Evolutionary conservation across 2,888 invertebrate genomes (phyloP), one percentile per base, ranked within the genome.

Genomic region (Aporophyla lueneburgensis): DNA sequence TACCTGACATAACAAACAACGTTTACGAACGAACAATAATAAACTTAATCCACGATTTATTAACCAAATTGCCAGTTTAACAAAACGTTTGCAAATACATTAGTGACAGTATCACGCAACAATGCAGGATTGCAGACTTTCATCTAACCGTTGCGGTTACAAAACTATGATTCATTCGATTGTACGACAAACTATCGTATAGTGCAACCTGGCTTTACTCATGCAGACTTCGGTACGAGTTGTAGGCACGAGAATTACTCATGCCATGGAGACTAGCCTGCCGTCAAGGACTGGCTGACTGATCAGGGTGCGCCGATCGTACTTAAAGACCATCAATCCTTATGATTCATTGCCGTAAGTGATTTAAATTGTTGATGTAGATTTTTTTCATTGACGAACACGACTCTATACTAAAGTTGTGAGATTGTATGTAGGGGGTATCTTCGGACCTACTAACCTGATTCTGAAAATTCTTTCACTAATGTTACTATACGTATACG

Each of bases 131-230:
- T 75, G 74, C 72, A 78, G 51, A 80, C 85, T 84, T 85, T 86
- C 86, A 84, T 78, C 68, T 53, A 76, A 76, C 71, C 61, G 80
- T 56, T 72, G 77, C 63, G 78, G 74, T 87, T 84, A 79, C 84
- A 74, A 71, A 78, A 87, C 69, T 65, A 62, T 88, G 77, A 84
- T 80, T 85, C 77, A 83, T 78, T 66, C 49, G 79, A 75, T 83
- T 74, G 73, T 74, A 75, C 65, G 71, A 77, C 58, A 16, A 74
- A 86, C 62, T 76, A 58, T 71, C 46, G 51, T 68, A 67, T 76
- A 59, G 14, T 79, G 49, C 53, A 51, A 62, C 74, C 62, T 9
- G 69, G 43, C 53, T 82, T 75, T 65, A 53, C 59, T 76, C 27
- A 63, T 46, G n/a, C 53, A 71, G n/a, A 24, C 12, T n/a, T 54